Conservation (phyloP, 2,113 vertebrate genomes). For the Capreolus pygargus region DNA sequence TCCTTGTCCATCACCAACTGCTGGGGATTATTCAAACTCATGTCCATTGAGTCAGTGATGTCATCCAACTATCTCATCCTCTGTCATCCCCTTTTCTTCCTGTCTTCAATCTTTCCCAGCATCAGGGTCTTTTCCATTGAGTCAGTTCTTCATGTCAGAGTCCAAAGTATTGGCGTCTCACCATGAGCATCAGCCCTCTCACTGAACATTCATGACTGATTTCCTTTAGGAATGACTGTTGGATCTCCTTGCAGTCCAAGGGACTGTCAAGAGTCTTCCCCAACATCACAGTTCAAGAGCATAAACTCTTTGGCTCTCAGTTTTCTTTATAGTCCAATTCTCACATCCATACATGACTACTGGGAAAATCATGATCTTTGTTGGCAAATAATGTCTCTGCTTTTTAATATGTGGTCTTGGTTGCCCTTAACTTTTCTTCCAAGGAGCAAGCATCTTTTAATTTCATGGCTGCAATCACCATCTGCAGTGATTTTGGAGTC, state of each 20-base stretch:
- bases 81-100: background rate
- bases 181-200: background rate
- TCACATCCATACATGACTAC: background rate
- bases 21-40: background rate
- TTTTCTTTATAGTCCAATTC: background rate
- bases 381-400: background rate
- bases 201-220: background rate
- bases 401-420: background rate
- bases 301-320: background rate
- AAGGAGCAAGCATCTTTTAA: background rate
- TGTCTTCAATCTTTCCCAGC: background rate
- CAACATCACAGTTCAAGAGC: background rate
- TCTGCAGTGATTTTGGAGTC: background rate
- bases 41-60: background rate
- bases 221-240: background rate
- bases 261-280: background rate
- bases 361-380: background rate
- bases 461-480: background rate
- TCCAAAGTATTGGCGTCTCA: background rate
- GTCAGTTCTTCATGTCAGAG: background rate
- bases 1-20: background rate
- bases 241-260: background rate
- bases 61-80: background rate
- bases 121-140: background rate
- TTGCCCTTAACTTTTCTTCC: background rate